A percentile compares a stretch with the other conserved stretches of the same genome.
phyloP scores from a whole-genome alignment of 2,797 vertebrate species.

The Leptodactylus fallax region DNA sequence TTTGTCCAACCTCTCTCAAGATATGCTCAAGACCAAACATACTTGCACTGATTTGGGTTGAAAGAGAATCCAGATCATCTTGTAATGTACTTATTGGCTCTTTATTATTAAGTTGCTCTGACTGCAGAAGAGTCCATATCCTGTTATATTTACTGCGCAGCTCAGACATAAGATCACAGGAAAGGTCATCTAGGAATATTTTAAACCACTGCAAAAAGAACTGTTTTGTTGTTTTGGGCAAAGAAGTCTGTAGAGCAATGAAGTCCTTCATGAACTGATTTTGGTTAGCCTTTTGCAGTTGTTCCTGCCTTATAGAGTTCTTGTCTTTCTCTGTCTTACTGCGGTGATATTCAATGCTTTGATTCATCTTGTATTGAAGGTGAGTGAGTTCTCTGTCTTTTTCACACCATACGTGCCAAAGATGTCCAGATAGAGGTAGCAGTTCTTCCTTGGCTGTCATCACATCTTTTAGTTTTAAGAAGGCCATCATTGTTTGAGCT shows the following conservation, averaged over 20 bases:
- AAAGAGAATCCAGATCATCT: conserved; percentile 67
- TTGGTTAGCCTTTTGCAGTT: conserved; percentile 54
- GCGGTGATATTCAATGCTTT: conserved; percentile 69
- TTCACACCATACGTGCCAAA: conserved; percentile 75
- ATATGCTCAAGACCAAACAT: conserved; percentile 78
- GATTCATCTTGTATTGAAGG: conserved; percentile 66
- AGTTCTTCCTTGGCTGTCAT: conserved; percentile 68
- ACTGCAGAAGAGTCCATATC: conserved; percentile 67
- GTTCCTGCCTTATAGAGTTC: conserved; percentile 56
- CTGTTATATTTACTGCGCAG: conserved; percentile 65
- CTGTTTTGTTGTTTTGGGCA: conserved; percentile 57
- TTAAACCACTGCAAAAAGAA: conserved; percentile 72
- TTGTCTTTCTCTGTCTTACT: conserved; percentile 63
- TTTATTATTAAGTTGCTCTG: fast-evolving
- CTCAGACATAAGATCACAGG: conserved; percentile 56
- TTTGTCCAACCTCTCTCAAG: conserved; percentile 78
- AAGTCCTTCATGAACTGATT: conserved; percentile 68
- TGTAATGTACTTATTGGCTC: fast-evolving
- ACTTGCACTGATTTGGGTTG: conserved; percentile 67
- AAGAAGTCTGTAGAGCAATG: conserved; percentile 58
- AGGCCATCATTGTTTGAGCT: conserved; percentile 25
- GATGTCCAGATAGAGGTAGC: conserved; percentile 72
- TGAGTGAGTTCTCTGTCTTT: conserved; percentile 71
- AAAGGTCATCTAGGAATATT: conserved; percentile 68
- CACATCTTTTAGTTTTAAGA: conserved; percentile 61